Conservation (phyloP, 2,888 invertebrate species). For the Ceraclea dissimilis region DNA sequence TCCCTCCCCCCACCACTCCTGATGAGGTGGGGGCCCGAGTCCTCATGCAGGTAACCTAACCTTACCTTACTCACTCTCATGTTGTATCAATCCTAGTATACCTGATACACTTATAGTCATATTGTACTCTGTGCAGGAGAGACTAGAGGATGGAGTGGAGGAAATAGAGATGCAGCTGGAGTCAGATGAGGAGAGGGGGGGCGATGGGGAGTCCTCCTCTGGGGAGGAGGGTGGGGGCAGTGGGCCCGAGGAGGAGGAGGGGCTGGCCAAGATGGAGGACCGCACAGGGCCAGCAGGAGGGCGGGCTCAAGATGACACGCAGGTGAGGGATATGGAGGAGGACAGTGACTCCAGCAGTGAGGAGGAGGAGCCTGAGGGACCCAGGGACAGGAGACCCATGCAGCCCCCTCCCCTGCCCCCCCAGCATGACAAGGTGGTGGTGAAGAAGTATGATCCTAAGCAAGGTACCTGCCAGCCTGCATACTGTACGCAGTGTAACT, state of each 20-base stretch:
- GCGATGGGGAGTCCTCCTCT: slow-evolving; percentile 30
- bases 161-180: slow-evolving; percentile 88
- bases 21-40: slow-evolving; percentile 94
- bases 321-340: slow-evolving; percentile 88
- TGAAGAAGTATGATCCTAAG: slow-evolving; percentile 97
- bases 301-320: slow-evolving; percentile 34
- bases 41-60: slow-evolving; percentile 63
- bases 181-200: slow-evolving; percentile 65
- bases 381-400: slow-evolving; percentile 39
- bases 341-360: slow-evolving; percentile 47
- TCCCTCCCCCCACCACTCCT: slow-evolving; percentile 95
- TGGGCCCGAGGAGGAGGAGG: slow-evolving; percentile 39
- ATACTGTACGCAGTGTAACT: no score
- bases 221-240: slow-evolving; percentile 40
- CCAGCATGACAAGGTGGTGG: slow-evolving; percentile 84
- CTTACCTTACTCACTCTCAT: neutral
- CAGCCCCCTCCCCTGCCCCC: slow-evolving; percentile 71
- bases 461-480: slow-evolving; percentile 38
- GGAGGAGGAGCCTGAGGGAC: slow-evolving; percentile 48
- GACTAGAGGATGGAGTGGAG: slow-evolving; percentile 67
- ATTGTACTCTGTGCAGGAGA: slow-evolving; percentile 42
- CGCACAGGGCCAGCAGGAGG: slow-evolving; percentile 33
- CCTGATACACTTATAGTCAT: no score
- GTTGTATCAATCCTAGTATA: no score
- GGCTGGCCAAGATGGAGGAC: slow-evolving; percentile 62